phyloP scores from a whole-genome alignment of 2,113 vertebrate genomes.

The Rhinoptilus africanus region DNA sequence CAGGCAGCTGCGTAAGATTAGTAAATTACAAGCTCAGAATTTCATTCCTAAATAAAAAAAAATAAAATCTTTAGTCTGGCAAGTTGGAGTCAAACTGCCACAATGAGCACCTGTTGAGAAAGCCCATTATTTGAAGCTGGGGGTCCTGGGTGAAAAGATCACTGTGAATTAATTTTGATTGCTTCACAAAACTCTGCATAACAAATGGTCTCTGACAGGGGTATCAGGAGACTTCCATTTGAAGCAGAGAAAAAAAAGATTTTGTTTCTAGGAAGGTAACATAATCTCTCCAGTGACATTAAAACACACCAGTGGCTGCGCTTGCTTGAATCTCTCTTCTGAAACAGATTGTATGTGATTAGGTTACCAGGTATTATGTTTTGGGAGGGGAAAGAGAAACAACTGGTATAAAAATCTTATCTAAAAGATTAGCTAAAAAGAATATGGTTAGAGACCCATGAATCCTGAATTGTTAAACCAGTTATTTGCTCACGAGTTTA shows the following conservation, averaged over 20 bases:
- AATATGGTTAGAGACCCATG: constrained; percentile 50
- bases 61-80: constrained; percentile 75
- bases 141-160: constrained; percentile 72
- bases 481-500: constrained; percentile 30
- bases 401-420: constrained; percentile 73
- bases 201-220: constrained; percentile 68
- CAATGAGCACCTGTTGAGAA: constrained; percentile 77
- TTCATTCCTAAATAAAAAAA: constrained; percentile 70
- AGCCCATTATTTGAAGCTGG: constrained; percentile 76
- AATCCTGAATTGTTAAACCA: constrained; percentile 51
- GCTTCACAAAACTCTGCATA: constrained; percentile 75
- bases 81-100: constrained; percentile 72
- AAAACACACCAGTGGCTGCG: constrained; percentile 80
- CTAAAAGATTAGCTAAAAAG: constrained; percentile 60
- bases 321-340: constrained; percentile 78
- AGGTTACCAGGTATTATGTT: constrained; percentile 85
- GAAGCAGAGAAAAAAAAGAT: constrained; percentile 58
- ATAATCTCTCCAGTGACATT: constrained; percentile 88
- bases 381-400: constrained; percentile 76
- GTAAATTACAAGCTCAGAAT: constrained; percentile 70
- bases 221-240: constrained; percentile 70
- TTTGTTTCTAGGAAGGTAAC: constrained; percentile 87
- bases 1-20: constrained; percentile 72
- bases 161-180: constrained; percentile 77
- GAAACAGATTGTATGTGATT: constrained; percentile 82